A percentile compares a stretch with the other conserved stretches of the same genome.
phyloP scores from a whole-genome alignment of 2,888 invertebrate genomes.

The Poecilus cupreus region DNA sequence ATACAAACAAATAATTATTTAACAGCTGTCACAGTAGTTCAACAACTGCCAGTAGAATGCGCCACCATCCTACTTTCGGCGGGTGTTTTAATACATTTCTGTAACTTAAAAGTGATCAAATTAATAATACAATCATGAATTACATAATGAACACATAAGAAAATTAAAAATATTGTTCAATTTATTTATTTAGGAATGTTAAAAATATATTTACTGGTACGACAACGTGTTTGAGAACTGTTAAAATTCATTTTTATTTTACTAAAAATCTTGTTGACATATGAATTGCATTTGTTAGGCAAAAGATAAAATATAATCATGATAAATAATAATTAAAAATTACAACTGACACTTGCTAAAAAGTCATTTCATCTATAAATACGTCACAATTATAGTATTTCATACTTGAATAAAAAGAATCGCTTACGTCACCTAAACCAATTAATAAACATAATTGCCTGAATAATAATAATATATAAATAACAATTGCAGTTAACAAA shows the following conservation, averaged over 20 bases:
- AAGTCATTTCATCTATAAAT: too few relatives aligned
- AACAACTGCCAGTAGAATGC: neutral
- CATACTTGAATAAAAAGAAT: too few relatives aligned
- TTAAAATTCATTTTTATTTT: neutral
- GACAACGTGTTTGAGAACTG: slow-evolving; percentile 2
- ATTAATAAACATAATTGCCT: too few relatives aligned
- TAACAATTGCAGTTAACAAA: neutral
- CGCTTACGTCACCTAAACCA: too few relatives aligned
- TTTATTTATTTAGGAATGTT: slow-evolving; percentile 28
- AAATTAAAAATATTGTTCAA: neutral
- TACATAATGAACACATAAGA: slow-evolving; percentile 4
- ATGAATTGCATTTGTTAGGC: neutral
- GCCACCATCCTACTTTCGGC: neutral
- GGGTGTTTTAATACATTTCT: slow-evolving; percentile 9
- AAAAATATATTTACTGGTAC: slow-evolving; percentile 32
- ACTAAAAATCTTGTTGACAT: neutral
- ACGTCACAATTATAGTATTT: too few relatives aligned
- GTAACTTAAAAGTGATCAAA: neutral
- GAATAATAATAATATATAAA: neutral
- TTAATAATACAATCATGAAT: neutral
- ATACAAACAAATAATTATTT: slow-evolving; percentile 25
- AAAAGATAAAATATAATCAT: neutral
- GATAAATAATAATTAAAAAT: too few relatives aligned
- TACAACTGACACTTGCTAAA: too few relatives aligned
- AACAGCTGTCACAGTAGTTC: neutral